These are phyloP conservation scores for Aptenodytes patagonicus DNA, from an alignment of 2,113 vertebrate genomes.

Conservation along the genomic window DNA sequence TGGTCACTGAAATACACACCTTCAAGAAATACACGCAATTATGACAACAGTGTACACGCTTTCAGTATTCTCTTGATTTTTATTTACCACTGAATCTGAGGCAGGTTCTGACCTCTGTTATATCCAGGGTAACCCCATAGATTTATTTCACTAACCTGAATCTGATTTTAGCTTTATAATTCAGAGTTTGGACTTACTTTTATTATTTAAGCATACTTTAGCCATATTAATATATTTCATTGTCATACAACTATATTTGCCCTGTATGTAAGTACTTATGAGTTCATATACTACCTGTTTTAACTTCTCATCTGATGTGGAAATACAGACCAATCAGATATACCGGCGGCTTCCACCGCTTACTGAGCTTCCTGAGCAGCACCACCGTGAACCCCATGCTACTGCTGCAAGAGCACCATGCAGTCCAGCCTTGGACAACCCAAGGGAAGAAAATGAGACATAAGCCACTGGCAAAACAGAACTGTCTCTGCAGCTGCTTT, in stretches of 20 bases:
- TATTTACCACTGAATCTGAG: neutral
- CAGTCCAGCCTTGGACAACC: neutral
- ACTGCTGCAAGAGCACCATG: neutral
- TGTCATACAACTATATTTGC: neutral
- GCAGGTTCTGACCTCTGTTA: neutral
- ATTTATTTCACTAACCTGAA: neutral
- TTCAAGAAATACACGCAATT: neutral
- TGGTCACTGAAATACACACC: neutral
- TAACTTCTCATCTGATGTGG: neutral
- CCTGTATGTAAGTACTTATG: neutral
- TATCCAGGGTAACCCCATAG: neutral
- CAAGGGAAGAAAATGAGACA: neutral
- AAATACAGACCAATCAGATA: neutral
- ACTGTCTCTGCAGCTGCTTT: neutral
- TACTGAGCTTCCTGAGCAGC: neutral
- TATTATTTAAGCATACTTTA: neutral
- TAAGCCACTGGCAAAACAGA: neutral
- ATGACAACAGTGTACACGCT: neutral
- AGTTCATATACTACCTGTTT: neutral
- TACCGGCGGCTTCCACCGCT: fast-evolving
- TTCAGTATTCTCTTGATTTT: neutral
- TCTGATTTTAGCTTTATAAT: neutral
- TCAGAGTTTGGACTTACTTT: neutral
- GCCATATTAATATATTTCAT: neutral
- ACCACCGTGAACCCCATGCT: neutral